Evolutionary conservation across 2,113 vertebrate genomes (phyloP).

Genomic region (Ageneiosus marmoratus): DNA sequence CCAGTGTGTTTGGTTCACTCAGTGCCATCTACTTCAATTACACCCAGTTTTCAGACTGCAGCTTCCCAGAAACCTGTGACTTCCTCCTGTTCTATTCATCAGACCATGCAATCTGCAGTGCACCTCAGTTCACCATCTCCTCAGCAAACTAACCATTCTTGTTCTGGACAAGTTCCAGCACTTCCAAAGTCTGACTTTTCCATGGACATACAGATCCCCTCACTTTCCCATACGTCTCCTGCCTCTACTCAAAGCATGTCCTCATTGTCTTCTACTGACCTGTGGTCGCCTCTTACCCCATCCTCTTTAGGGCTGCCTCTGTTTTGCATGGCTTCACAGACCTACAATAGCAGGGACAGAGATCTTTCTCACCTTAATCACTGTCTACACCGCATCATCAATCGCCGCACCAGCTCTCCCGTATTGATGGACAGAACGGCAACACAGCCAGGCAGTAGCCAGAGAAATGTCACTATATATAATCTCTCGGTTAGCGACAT

Average conservation of each 20-base stretch:
- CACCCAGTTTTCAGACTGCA: not conserved
- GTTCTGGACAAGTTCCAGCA: not conserved
- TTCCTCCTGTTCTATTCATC: constrained; percentile 13
- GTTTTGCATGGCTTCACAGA: constrained; percentile 5
- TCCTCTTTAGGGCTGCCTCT: constrained; percentile 28
- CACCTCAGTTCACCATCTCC: not conserved
- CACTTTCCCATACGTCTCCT: constrained; percentile 41
- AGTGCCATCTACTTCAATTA: not conserved
- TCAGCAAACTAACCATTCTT: not conserved
- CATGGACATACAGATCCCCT: constrained; percentile 4
- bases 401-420: constrained; percentile 62
- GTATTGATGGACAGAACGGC: constrained; percentile 42
- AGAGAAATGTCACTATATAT: not conserved
- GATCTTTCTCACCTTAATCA: constrained; percentile 66
- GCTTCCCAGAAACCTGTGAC: not conserved
- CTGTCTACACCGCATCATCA: constrained; percentile 66
- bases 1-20: not conserved
- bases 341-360: constrained; percentile 45
- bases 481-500: constrained; percentile 9
- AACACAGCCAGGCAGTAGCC: constrained; percentile 12
- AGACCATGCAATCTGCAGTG: constrained; percentile 33
- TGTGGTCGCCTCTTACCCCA: constrained; percentile 21
- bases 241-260: not conserved
- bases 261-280: constrained; percentile 17
- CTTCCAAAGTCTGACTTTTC: not conserved